These are phyloP conservation scores for Harmothoe impar DNA, from an alignment of 2,888 invertebrate genomes.

Conservation along the genomic window DNA sequence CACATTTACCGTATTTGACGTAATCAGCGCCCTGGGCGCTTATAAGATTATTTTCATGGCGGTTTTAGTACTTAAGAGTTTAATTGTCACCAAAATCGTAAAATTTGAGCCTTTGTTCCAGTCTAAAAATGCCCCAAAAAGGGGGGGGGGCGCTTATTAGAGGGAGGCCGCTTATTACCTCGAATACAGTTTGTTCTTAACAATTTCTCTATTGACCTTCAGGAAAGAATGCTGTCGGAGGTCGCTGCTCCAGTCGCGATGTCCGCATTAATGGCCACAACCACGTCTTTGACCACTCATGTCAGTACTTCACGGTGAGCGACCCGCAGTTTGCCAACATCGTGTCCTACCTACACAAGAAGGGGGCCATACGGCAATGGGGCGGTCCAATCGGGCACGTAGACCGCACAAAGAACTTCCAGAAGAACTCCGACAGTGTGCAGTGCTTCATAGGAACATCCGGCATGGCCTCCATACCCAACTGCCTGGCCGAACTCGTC, in stretches of 20 bases:
- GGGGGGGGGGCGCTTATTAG: no score
- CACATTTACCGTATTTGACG: no score
- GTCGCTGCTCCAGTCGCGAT: constrained; percentile 73
- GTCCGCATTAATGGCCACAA: constrained; percentile 70
- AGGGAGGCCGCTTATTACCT: no score
- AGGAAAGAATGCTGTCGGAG: constrained; percentile 69
- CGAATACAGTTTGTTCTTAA: no score
- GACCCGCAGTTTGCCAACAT: constrained; percentile 74
- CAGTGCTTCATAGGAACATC: constrained; percentile 74
- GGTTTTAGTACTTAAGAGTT: no score
- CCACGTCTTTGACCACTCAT: constrained; percentile 74
- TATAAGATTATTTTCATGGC: no score
- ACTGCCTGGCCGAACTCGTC: constrained; percentile 69
- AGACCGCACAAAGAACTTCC: constrained; percentile 69
- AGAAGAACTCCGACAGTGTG: constrained; percentile 66
- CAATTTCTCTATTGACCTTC: background rate
- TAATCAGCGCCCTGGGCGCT: no score
- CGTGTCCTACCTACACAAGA: constrained; percentile 73
- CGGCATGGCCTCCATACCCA: constrained; percentile 73
- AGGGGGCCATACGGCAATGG: constrained; percentile 73
- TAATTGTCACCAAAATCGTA: no score
- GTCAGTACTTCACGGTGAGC: constrained; percentile 75
- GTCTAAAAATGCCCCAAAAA: no score
- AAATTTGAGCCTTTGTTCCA: no score
- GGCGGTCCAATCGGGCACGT: constrained; percentile 73